These are phyloP conservation scores for Antechinus stuartii DNA, from an alignment of 2,113 vertebrate species.

Conservation along the genomic window DNA sequence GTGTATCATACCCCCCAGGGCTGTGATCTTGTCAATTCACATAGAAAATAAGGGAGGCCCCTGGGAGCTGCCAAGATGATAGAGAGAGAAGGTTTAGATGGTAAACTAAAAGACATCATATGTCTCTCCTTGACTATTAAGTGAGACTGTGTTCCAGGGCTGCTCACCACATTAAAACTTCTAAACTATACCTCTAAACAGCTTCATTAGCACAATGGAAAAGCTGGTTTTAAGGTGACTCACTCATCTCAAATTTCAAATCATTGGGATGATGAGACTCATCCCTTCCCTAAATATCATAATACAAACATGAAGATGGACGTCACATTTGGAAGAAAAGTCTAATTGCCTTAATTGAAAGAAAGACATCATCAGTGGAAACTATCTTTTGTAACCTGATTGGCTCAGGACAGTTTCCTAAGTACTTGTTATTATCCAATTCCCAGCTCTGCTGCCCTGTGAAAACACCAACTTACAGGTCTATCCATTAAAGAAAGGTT, in stretches of 20 bases:
- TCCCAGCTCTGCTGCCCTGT: neutral
- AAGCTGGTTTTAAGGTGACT: neutral
- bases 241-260: neutral
- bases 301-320: neutral
- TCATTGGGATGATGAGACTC: neutral
- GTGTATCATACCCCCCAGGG: accelerated
- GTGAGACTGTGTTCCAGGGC: neutral
- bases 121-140: neutral
- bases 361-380: neutral
- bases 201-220: neutral
- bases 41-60: neutral
- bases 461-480: neutral
- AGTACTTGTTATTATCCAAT: neutral
- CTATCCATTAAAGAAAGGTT: neutral
- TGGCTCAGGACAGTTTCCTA: neutral
- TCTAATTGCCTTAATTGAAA: neutral
- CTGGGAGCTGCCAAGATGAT: neutral
- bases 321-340: neutral
- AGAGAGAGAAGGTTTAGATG: neutral
- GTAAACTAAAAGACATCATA: neutral
- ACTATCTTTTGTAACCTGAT: neutral
- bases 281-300: neutral
- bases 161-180: neutral
- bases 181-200: neutral
- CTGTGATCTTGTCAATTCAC: neutral